These are phyloP conservation scores for Protonemura montana DNA, from an alignment of 2,888 invertebrate species.

Conservation along the genomic window DNA sequence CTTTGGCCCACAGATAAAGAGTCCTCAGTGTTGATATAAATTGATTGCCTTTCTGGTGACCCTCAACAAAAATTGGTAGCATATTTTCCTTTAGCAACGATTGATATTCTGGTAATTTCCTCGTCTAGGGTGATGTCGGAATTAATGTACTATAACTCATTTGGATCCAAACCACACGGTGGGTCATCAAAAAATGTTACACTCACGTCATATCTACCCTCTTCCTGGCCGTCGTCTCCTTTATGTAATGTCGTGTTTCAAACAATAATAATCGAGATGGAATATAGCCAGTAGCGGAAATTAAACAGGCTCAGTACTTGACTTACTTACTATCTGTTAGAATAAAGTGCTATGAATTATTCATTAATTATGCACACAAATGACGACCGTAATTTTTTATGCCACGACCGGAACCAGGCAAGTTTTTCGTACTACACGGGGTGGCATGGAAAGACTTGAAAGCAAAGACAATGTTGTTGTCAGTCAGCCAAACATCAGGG, in stretches of 20 bases:
- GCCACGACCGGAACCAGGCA: constrained; percentile 19
- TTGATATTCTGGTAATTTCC: constrained; percentile 13
- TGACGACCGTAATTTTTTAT: constrained; percentile 32
- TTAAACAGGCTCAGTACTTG: constrained; percentile 31
- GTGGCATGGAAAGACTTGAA: background rate
- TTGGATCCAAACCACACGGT: background rate
- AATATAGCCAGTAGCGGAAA: constrained; percentile 34
- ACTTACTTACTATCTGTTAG: constrained; percentile 37
- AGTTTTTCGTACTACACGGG: background rate
- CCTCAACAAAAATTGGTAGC: too few relatives aligned
- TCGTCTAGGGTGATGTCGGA: background rate
- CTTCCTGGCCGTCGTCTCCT: background rate
- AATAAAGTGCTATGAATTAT: constrained; percentile 34
- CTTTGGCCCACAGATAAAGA: too few relatives aligned
- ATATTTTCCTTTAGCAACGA: background rate
- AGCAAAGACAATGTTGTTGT: constrained; percentile 27
- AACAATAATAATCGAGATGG: constrained; percentile 29
- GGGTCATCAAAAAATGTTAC: background rate
- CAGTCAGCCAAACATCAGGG: background rate
- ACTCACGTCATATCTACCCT: constrained; percentile 33
- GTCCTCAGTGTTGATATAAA: too few relatives aligned
- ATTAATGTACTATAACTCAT: background rate
- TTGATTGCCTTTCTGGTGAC: too few relatives aligned
- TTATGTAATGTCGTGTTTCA: constrained; percentile 9
- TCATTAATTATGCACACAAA: constrained; percentile 37